Percentiles rank a stretch among this genome's conserved stretches.
phyloP scores from a whole-genome alignment of 92 coral and sea anemone species.

The Epizoanthus stellaris region DNA sequence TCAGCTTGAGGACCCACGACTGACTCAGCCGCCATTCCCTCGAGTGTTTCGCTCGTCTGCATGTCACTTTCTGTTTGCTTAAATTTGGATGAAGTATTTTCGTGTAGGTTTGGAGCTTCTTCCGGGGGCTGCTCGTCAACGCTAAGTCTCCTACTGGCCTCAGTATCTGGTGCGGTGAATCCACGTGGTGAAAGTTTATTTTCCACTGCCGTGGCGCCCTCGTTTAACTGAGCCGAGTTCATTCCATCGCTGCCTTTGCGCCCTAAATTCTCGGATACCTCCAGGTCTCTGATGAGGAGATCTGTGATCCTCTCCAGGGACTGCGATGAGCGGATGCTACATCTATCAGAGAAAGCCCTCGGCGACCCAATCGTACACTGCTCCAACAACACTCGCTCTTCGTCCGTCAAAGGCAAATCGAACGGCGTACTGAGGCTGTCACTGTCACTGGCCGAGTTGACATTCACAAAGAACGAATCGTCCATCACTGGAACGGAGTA shows the following conservation, averaged over 20 bases:
- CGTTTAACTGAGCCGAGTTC: constrained; percentile 2
- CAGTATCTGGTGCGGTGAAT: neutral
- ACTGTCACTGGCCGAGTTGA: constrained; percentile 42
- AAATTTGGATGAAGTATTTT: constrained; percentile 1
- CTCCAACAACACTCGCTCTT: constrained; percentile 77
- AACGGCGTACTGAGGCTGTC: constrained; percentile 72
- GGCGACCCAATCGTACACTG: constrained; percentile 81
- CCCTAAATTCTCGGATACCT: constrained; percentile 36
- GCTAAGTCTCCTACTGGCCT: neutral
- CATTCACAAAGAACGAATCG: constrained; percentile 39
- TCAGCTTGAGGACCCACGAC: neutral
- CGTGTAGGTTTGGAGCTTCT: neutral
- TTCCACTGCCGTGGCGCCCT: neutral
- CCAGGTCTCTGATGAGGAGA: constrained; percentile 79
- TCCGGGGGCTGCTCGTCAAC: neutral
- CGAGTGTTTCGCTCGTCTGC: constrained; percentile 9
- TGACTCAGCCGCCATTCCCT: neutral
- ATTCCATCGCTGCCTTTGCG: neutral
- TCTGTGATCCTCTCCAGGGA: constrained; percentile 84
- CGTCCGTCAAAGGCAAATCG: constrained; percentile 83
- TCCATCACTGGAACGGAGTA: constrained; percentile 42
- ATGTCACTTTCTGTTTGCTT: constrained; percentile 40
- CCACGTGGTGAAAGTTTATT: neutral
- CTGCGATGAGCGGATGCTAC: constrained; percentile 74
- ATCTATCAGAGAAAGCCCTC: constrained; percentile 57